A percentile compares a stretch with the other conserved stretches of the same genome.
These are phyloP conservation scores for Fratercula arctica DNA, from an alignment of 2,797 vertebrate genomes.

Conservation along the genomic window DNA sequence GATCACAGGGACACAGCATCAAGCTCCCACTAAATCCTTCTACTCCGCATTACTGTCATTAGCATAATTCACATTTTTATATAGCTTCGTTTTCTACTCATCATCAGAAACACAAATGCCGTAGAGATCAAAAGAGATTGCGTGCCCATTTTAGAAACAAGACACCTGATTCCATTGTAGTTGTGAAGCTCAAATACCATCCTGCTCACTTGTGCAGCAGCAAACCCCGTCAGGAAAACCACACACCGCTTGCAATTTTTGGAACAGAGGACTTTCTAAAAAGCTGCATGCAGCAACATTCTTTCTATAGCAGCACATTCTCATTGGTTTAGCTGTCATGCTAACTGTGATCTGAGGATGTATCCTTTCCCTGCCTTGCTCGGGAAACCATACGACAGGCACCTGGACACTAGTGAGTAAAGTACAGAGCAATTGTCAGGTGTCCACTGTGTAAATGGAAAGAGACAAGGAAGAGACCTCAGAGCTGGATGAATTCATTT, in stretches of 20 bases:
- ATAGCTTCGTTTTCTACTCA: neutral
- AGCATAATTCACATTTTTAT: neutral
- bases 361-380: neutral
- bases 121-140: neutral
- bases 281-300: constrained; percentile 46
- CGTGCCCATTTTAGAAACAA: neutral
- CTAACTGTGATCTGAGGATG: constrained; percentile 1
- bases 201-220: constrained; percentile 1
- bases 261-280: constrained; percentile 37
- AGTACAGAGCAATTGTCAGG: neutral
- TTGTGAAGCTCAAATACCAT: neutral
- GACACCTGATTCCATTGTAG: neutral
- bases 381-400: neutral
- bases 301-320: constrained; percentile 54
- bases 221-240: neutral
- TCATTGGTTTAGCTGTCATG: neutral
- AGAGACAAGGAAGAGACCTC: neutral
- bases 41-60: rapidly evolving
- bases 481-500: neutral
- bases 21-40: neutral
- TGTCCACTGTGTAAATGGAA: neutral
- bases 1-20: neutral
- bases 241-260: neutral
- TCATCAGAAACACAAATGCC: neutral
- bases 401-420: neutral